Evolutionary conservation across 2,888 invertebrate genomes (phyloP).

Genomic region (Apodemia zela): DNA sequence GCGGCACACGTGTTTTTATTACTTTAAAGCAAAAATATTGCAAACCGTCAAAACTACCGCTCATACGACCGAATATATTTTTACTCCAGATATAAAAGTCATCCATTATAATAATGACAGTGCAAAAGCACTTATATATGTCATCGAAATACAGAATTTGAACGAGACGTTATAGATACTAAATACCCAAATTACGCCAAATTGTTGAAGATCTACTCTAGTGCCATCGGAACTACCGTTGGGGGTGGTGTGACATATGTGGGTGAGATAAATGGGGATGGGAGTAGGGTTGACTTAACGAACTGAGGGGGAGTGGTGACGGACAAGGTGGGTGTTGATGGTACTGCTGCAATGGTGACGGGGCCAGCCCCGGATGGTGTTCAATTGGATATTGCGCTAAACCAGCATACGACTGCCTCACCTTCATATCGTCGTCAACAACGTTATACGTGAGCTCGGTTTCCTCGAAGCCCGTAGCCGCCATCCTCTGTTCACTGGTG

Average conservation of each 20-base stretch:
- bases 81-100: background rate
- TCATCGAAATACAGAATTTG: constrained; percentile 43
- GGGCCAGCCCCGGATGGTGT: constrained; percentile 82
- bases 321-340: constrained; percentile 88
- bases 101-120: background rate
- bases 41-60: background rate
- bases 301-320: constrained; percentile 85
- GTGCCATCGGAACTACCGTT: constrained; percentile 84
- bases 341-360: constrained; percentile 84
- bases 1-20: background rate
- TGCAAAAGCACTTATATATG: background rate
- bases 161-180: constrained; percentile 67
- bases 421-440: constrained; percentile 97
- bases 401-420: constrained; percentile 94
- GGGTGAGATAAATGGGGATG: constrained; percentile 82
- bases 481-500: constrained; percentile 96
- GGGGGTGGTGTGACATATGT: constrained; percentile 89
- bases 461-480: constrained; percentile 98
- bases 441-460: constrained; percentile 98
- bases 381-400: constrained; percentile 87
- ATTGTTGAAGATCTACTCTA: constrained; percentile 48
- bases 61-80: background rate
- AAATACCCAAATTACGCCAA: constrained; percentile 43
- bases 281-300: constrained; percentile 73
- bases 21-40: background rate